Evolutionary conservation across 2,888 invertebrate genomes (phyloP).

Genomic region (Rhopalosiphum nymphaeae): DNA sequence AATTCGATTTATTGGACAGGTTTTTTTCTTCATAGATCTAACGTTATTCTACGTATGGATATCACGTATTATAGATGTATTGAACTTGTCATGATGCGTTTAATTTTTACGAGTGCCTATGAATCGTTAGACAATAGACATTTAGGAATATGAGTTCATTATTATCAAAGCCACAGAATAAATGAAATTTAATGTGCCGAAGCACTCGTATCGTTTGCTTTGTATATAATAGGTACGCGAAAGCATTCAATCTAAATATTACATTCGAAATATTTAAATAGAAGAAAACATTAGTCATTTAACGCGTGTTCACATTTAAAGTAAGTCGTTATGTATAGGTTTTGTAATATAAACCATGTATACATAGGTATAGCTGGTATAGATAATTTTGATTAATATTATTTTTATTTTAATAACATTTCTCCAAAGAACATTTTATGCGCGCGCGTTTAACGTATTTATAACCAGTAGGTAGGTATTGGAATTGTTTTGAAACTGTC

Average conservation of each 20-base stretch:
- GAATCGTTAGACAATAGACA: constrained; percentile 40
- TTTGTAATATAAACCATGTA: background rate
- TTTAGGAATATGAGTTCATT: background rate
- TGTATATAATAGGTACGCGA: background rate
- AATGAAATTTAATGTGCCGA: background rate
- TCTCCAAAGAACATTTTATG: background rate
- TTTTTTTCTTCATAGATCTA: background rate
- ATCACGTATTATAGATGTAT: constrained; percentile 16
- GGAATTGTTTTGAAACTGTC: background rate
- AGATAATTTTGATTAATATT: background rate
- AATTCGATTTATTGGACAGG: constrained; percentile 53
- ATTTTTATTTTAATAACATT: background rate
- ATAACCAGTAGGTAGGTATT: background rate
- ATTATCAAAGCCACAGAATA: background rate
- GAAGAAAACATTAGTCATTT: background rate
- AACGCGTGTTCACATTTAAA: background rate
- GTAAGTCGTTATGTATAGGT: background rate
- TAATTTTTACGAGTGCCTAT: constrained; percentile 28
- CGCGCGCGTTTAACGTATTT: background rate
- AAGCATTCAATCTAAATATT: constrained; percentile 33
- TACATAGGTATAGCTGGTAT: background rate
- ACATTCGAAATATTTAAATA: background rate
- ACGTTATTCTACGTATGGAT: background rate
- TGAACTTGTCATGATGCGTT: constrained; percentile 40
- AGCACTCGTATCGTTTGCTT: background rate